Base-by-base conservation (phyloP, 1,140 invertebrate genomes). In the Macrocentrus cingulum region DNA sequence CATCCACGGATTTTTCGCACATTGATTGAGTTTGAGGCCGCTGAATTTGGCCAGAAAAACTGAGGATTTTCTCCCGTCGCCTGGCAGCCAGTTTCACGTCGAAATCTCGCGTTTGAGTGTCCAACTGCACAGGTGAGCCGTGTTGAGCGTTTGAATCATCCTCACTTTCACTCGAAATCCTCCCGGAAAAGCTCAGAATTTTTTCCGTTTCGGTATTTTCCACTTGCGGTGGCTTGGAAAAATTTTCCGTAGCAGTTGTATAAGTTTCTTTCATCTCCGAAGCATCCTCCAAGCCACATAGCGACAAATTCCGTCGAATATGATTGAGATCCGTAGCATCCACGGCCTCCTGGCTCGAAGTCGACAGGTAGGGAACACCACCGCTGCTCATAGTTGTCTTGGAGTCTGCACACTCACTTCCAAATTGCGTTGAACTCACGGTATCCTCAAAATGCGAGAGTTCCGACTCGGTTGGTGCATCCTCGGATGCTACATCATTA, bases 91-190 rank as follows among this genome's bases (percentile, higher is more conserved):
- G n/a, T n/a, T 7, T 34, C 19, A 15, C 36, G 20, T 8, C 36
- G 1, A 48, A 25, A 48, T 37, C 32, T 36, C 11, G 32, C 7
- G 15, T 1, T 36, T 13, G 11, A 39, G 8, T 2, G 32, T 34
- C 19, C 11, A 11, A n/a, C 16, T 23, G 22, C 1, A 58, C 36
- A 2, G 56, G 56, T 51, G 56, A 58, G 1, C 48, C 56, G 36
- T 58, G 45, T 50, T 50, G 46, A 44, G 56, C 56, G 45, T 58
- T 58, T 9, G 56, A 58, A 34, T 58, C 48, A 44, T 58, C 56
- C 23, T 58, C 56, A 51, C 56, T 58, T 50, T 58, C 56, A 25
- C 46, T 51, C 8, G 56, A 51, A 20, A 51, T 58, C 45, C 39
- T 23, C 11, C 56, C 56, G 22, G 56, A 58, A 20, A 58, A 58